Percentiles rank a stretch among this genome's conserved stretches.
phyloP scores from a whole-genome alignment of 2,113 vertebrate genomes.

The Hystrix cristata region DNA sequence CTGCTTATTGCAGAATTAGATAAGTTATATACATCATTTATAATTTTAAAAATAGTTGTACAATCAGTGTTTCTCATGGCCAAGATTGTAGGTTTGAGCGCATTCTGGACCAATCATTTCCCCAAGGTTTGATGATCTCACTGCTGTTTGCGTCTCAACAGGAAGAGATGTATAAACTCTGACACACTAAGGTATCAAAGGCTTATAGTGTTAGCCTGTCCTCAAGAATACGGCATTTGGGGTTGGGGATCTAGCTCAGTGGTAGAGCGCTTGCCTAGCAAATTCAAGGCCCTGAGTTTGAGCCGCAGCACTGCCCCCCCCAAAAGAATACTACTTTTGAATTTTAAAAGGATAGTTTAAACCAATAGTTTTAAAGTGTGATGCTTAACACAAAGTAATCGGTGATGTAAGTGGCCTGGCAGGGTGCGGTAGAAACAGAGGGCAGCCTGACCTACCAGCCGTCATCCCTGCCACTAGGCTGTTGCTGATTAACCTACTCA shows the following conservation, averaged over 20 bases:
- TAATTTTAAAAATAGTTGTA: not conserved
- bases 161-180: not conserved
- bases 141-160: conserved; percentile 7
- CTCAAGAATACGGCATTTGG: conserved; percentile 30
- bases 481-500: not conserved
- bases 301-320: too few species aligned
- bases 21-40: not conserved
- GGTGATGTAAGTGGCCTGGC: not conserved
- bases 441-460: not conserved
- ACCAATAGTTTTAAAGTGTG: not conserved
- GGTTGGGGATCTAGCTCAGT: too few species aligned
- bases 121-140: not conserved
- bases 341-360: conserved; percentile 28
- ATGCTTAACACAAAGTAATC: not conserved
- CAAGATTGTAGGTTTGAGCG: not conserved
- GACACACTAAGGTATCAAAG: not conserved
- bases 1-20: conserved; percentile 8
- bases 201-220: conserved; percentile 10
- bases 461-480: not conserved
- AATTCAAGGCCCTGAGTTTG: too few species aligned
- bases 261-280: too few species aligned
- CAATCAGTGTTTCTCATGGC: not conserved
- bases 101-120: conserved; percentile 10
- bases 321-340: conserved; percentile 26
- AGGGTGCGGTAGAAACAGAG: not conserved